These are phyloP conservation scores for Stenodema calcarata DNA, from an alignment of 2,888 invertebrate genomes.

Conservation along the genomic window DNA sequence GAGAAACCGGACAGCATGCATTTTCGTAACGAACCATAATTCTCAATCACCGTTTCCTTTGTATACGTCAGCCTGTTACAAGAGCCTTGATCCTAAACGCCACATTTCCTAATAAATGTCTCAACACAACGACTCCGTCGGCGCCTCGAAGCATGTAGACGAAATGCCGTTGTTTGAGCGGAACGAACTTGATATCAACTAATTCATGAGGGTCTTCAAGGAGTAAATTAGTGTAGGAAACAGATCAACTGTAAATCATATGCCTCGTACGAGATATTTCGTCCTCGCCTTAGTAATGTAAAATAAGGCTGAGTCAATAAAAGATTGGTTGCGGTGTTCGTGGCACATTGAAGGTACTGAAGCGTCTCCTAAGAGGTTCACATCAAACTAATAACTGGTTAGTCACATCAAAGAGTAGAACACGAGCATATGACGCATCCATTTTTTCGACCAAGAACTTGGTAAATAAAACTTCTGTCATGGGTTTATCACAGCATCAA, in stretches of 20 bases:
- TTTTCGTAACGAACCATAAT: not conserved
- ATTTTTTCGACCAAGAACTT: too few species aligned
- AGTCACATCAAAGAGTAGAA: too few species aligned
- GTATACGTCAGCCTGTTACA: not conserved
- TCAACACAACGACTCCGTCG: not conserved
- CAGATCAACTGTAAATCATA: not conserved
- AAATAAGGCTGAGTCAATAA: too few species aligned
- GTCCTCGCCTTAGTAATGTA: too few species aligned
- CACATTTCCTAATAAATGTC: not conserved
- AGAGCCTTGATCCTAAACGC: not conserved
- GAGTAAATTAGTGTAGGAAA: not conserved
- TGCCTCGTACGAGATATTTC: too few species aligned
- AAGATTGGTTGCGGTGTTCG: too few species aligned
- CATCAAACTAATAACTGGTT: too few species aligned
- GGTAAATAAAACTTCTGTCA: too few species aligned
- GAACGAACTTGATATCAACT: not conserved
- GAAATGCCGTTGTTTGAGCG: not conserved
- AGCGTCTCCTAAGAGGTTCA: too few species aligned
- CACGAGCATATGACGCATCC: too few species aligned
- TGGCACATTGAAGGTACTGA: too few species aligned
- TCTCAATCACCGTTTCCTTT: not conserved
- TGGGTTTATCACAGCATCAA: too few species aligned
- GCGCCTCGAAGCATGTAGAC: not conserved
- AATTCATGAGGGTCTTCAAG: not conserved
- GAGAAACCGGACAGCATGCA: not conserved